These are phyloP conservation scores for Coregonus ussuriensis DNA, from an alignment of 2,797 vertebrate genomes.

Conservation along the genomic window DNA sequence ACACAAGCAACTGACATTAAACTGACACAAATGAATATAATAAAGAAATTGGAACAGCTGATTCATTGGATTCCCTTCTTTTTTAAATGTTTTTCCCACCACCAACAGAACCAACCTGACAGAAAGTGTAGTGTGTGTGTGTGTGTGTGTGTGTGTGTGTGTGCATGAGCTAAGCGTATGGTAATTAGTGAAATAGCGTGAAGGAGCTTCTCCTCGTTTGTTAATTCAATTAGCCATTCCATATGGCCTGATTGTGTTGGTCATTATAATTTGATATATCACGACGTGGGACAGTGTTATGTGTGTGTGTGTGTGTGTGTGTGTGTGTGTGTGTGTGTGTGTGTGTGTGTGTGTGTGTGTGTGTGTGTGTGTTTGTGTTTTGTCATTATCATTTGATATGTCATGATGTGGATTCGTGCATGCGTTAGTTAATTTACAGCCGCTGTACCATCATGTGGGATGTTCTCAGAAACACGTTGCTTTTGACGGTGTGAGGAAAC, in stretches of 20 bases:
- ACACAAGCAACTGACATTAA: too few species aligned
- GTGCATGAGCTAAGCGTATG: background rate
- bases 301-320: too few species aligned
- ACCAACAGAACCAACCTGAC: too few species aligned
- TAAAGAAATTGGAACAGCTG: too few species aligned
- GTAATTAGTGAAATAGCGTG: conserved; percentile 25
- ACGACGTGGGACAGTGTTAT: background rate
- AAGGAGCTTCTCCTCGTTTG: conserved; percentile 22
- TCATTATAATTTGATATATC: conserved; percentile 42
- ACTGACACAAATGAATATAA: background rate
- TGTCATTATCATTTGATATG: too few species aligned
- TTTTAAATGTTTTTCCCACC: too few species aligned
- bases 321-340: too few species aligned
- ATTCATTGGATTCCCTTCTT: too few species aligned
- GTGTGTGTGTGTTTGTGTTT: too few species aligned
- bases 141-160: too few species aligned
- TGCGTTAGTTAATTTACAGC: conserved; percentile 53
- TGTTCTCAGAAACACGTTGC: conserved; percentile 17
- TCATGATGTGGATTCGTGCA: conserved; percentile 40
- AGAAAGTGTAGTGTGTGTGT: too few species aligned
- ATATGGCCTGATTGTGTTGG: conserved; percentile 41
- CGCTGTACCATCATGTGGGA: conserved; percentile 41
- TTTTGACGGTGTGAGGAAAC: conserved; percentile 4
- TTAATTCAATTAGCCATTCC: conserved; percentile 53
- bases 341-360: too few species aligned